Conservation (phyloP, 2,888 invertebrate species). For the Drosophila phalerata region DNA sequence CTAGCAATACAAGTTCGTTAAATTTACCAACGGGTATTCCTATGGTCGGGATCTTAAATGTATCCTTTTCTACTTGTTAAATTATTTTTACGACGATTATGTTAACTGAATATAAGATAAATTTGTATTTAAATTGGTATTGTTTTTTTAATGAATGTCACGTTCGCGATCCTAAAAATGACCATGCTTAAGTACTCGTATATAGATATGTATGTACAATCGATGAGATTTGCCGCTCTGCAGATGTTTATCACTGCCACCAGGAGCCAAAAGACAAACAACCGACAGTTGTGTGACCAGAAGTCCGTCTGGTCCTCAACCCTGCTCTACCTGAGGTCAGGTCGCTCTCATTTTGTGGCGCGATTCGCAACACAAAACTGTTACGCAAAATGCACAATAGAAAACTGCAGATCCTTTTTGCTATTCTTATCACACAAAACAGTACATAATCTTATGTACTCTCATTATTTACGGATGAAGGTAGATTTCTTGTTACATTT, state of each 20-base stretch:
- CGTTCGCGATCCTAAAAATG: too few species aligned
- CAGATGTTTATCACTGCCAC: slow-evolving; percentile 48
- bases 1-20: too few species aligned
- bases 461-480: slow-evolving; percentile 23
- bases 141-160: too few species aligned
- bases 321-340: slow-evolving; percentile 39
- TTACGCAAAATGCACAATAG: slow-evolving; percentile 36
- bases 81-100: too few species aligned
- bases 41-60: too few species aligned
- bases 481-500: slow-evolving; percentile 5
- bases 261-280: slow-evolving; percentile 21
- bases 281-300: slow-evolving; percentile 24
- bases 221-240: slow-evolving; percentile 30
- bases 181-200: neutral
- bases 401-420: slow-evolving; percentile 16
- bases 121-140: too few species aligned
- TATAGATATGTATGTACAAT: neutral
- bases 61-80: too few species aligned
- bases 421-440: slow-evolving; percentile 3
- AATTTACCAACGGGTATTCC: too few species aligned
- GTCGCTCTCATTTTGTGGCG: slow-evolving; percentile 10
- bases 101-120: too few species aligned
- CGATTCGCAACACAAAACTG: slow-evolving; percentile 23
- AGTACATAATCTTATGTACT: slow-evolving; percentile 4
- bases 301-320: slow-evolving; percentile 2